Base-by-base conservation (phyloP, 2,113 vertebrate genomes). In the Melanocharis versteri region DNA sequence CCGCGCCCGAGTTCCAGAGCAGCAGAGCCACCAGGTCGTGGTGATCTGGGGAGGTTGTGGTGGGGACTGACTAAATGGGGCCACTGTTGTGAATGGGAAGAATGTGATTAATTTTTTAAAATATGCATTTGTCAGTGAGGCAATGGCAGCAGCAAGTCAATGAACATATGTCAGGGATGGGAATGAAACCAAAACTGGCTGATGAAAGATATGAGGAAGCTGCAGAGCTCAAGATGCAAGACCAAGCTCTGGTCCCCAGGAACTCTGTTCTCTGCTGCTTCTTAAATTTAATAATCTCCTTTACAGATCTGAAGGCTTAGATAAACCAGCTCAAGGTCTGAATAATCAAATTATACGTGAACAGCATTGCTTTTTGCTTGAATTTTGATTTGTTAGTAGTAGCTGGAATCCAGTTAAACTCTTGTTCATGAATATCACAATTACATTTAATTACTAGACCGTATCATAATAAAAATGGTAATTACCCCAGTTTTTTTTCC, bases 91-190 rank as follows among this genome's bases (percentile, higher is more conserved):
- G 66, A 95, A 90, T 80, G 68, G 53, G 75, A 61, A 70, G 45
- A 54, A n/a, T 26, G 39, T 35, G 78, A 88, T 94, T 56, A 47
- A 61, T 86, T 89, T 89, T 82, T 81, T 37, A 30, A 28, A 77
- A 60, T 6, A 5, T 22, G 33, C 47, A n/a, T 94, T 93, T 94
- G 83, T 86, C 51, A 33, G 89, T 11, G 72, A 44, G 81, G 83
- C 81, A 92, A 48, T 91, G 80, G 87, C 78, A 93, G 9, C 65
- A 79, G 61, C 44, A 60, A 81, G 72, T 71, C 91, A 93, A 30
- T 81, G 93, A 95, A 53, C 93, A 78, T 92, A 88, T 92, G 91
- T 81, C 80, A 44, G 93, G 77, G 69, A 54, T 78, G 95, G 93
- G 94, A 92, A 81, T 39, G 89, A 20, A 87, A 89, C 77, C 93